Evolutionary conservation across 2,888 invertebrate species (phyloP).

Genomic region (Orchestes rusci): DNA sequence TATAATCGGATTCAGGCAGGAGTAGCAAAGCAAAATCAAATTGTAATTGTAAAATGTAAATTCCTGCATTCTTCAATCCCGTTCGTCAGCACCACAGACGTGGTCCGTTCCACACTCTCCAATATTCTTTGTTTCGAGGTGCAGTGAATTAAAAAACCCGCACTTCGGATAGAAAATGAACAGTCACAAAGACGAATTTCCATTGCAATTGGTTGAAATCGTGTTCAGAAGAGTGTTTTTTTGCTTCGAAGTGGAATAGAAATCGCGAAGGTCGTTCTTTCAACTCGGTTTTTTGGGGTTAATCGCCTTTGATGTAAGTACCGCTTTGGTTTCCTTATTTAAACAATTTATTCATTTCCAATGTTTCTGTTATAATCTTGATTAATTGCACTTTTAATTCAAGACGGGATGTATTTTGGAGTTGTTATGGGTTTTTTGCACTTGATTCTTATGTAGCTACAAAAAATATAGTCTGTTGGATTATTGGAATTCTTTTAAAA

Average conservation of each 20-base stretch:
- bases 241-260: conserved; percentile 34
- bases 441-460: neutral
- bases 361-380: no score
- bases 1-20: no score
- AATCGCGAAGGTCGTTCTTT: conserved; percentile 15
- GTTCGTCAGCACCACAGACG: no score
- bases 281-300: conserved; percentile 16
- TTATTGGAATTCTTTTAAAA: no score
- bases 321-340: no score
- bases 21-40: no score
- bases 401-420: neutral
- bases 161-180: conserved; percentile 32
- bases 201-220: conserved; percentile 25
- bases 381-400: neutral
- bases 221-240: conserved; percentile 30
- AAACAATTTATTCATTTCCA: neutral
- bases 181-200: conserved; percentile 28
- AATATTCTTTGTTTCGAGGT: no score
- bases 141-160: no score
- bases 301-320: conserved; percentile 20
- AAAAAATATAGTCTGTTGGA: no score
- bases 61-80: no score
- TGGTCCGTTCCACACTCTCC: no score
- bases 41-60: no score
- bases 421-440: neutral